A percentile compares a stretch with the other conserved stretches of the same genome.
Conservation (phyloP, 2,113 vertebrate genomes). For the Chloropsis cyanopogon region DNA sequence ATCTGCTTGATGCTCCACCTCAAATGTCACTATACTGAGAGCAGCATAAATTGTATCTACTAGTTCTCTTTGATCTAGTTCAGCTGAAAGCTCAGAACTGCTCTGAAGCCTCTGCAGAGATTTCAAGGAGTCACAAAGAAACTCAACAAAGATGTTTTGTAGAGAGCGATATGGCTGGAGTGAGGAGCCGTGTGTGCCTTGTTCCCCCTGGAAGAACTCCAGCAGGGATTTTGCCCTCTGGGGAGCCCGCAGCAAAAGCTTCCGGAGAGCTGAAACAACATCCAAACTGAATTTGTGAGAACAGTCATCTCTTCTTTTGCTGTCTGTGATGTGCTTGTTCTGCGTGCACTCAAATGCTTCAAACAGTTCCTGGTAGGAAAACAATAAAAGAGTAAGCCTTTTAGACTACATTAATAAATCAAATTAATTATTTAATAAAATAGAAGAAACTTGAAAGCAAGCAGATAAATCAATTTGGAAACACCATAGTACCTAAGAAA, state of each 20-base stretch:
- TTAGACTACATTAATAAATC: neutral
- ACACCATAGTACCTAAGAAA: neutral
- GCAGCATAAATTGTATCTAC: constrained; percentile 78
- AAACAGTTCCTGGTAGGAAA: constrained; percentile 80
- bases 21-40: constrained; percentile 78
- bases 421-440: neutral
- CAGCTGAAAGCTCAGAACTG: constrained; percentile 8
- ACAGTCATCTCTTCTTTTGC: constrained; percentile 39
- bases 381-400: neutral
- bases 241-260: constrained; percentile 77
- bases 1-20: constrained; percentile 48
- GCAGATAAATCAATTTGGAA: neutral
- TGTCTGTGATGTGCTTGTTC: constrained; percentile 9
- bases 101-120: constrained; percentile 56
- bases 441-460: neutral
- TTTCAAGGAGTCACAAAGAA: constrained; percentile 74
- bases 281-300: constrained; percentile 63
- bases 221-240: constrained; percentile 78
- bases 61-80: constrained; percentile 20
- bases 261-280: constrained; percentile 76
- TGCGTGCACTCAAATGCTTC: constrained; percentile 71
- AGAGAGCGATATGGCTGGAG: constrained; percentile 47
- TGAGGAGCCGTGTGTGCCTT: neutral
- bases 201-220: constrained; percentile 76
- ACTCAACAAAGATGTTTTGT: constrained; percentile 80